phyloP scores from a whole-genome alignment of 2,113 vertebrate genomes.

The Gnathonemus longibarbis region DNA sequence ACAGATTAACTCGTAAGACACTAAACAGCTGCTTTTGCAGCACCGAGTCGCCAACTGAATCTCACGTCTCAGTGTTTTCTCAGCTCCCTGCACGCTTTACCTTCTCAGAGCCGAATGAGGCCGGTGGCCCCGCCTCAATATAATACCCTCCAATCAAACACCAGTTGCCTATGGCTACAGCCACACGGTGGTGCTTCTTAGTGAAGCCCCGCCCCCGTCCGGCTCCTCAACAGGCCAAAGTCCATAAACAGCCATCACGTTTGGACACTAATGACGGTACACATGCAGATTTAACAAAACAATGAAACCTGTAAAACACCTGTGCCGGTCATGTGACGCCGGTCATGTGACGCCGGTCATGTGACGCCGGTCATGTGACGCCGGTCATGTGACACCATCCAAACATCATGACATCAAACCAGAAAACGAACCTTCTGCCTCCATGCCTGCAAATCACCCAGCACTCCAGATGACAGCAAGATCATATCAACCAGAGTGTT shows the following conservation, averaged over 20 bases:
- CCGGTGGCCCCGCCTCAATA: constrained; percentile 44
- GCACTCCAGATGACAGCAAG: not conserved
- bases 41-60: constrained; percentile 57
- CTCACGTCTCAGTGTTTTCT: constrained; percentile 45
- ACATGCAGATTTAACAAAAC: not conserved
- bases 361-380: too few species aligned
- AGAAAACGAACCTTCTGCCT: not conserved
- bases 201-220: constrained; percentile 47
- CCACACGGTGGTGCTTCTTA: constrained; percentile 50
- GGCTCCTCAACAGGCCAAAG: constrained; percentile 40
- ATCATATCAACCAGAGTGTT: not conserved
- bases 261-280: not conserved
- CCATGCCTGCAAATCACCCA: not conserved
- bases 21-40: constrained; percentile 63
- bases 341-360: not conserved
- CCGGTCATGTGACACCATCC: not conserved
- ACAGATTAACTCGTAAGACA: constrained; percentile 61
- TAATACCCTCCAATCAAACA: constrained; percentile 55
- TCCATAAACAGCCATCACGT: not conserved
- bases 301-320: not conserved
- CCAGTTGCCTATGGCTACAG: constrained; percentile 47
- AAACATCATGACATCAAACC: not conserved
- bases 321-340: not conserved
- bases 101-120: constrained; percentile 49
- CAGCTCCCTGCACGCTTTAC: constrained; percentile 34